Percentiles rank a stretch among this genome's conserved stretches.
Evolutionary conservation across 2,797 vertebrate species (phyloP).

Genomic region (Chelidonichthys spinosus): DNA sequence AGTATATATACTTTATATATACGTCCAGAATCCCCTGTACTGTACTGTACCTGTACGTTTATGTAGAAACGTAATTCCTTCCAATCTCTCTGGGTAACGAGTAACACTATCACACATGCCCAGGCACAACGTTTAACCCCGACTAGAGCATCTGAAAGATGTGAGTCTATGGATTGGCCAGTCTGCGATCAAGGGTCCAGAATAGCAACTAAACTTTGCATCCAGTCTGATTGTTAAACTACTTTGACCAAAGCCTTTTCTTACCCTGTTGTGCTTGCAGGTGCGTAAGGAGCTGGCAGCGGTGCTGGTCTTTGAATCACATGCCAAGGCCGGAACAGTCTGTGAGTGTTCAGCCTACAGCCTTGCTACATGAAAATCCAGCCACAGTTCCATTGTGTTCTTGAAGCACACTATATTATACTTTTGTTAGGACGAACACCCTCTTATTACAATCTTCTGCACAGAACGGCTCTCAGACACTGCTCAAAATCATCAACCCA

Average conservation of each 20-base stretch:
- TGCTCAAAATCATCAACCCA: no score
- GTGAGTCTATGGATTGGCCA: not conserved
- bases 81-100: not conserved
- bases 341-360: conserved; percentile 84
- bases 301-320: conserved; percentile 94
- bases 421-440: not conserved
- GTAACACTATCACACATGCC: not conserved
- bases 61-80: not conserved
- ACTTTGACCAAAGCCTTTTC: conserved; percentile 5
- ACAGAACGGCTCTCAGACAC: not conserved
- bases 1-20: no score
- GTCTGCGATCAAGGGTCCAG: not conserved
- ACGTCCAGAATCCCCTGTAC: no score
- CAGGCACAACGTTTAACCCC: not conserved
- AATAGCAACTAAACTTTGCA: not conserved
- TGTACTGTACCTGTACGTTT: no score
- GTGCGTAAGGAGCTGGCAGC: conserved; percentile 94
- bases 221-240: not conserved
- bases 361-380: conserved; percentile 9
- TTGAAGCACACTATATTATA: not conserved
- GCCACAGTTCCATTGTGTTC: conserved; percentile 18
- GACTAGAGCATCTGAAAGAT: not conserved
- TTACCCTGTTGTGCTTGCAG: conserved; percentile 70
- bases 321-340: conserved; percentile 92
- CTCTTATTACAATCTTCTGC: not conserved